Evolutionary conservation across 2,888 invertebrate genomes (phyloP).

Genomic region (Dusona sp.): DNA sequence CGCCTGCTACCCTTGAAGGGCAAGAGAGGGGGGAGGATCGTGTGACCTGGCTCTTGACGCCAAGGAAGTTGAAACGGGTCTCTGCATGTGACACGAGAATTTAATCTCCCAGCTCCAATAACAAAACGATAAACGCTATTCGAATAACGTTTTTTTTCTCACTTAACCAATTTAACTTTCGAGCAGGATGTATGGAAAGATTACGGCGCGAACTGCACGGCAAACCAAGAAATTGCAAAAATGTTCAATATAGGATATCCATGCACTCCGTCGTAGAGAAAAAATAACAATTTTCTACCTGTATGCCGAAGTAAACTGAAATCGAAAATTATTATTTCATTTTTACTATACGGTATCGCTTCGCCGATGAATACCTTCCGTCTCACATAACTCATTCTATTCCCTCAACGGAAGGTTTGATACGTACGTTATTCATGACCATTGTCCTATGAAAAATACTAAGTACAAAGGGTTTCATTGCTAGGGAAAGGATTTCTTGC

Average conservation of each 20-base stretch:
- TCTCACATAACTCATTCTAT: background rate
- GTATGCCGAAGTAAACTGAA: background rate
- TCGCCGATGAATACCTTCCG: background rate
- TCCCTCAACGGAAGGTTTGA: background rate
- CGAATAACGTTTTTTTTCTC: conserved; percentile 11
- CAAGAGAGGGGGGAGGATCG: conserved; percentile 28
- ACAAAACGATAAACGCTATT: conserved; percentile 43
- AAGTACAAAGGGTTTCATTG: background rate
- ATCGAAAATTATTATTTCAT: background rate
- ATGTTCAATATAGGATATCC: background rate
- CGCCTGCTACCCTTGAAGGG: conserved; percentile 25
- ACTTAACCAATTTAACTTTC: background rate
- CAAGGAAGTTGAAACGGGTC: conserved; percentile 33
- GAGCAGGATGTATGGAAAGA: background rate
- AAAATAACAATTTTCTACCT: too few relatives aligned
- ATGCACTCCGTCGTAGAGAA: too few relatives aligned
- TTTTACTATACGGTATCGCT: background rate
- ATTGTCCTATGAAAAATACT: background rate
- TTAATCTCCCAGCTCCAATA: conserved; percentile 56
- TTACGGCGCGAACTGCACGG: background rate
- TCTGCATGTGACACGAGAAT: conserved; percentile 61
- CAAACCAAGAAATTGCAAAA: background rate
- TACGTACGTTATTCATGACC: background rate
- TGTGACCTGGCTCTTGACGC: conserved; percentile 10
- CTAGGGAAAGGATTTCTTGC: background rate